Evolutionary conservation across 1,140 invertebrate genomes (phyloP).

Genomic region (Drosophila oshimai): DNA sequence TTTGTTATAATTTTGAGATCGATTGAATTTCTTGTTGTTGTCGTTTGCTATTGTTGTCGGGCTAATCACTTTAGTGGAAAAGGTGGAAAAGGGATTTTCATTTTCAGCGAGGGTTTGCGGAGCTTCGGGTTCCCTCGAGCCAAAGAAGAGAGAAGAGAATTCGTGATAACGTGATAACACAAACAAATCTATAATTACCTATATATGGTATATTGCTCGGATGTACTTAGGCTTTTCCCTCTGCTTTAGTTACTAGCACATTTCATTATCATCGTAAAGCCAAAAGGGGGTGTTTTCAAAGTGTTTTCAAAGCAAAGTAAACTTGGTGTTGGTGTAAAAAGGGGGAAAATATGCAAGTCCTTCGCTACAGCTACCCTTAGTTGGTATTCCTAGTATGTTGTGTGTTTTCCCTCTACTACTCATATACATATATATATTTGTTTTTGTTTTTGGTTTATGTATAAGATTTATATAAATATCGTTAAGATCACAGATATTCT

Average conservation of each 20-base stretch:
- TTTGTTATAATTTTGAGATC: constrained; percentile 81
- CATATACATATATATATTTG: constrained; percentile 49
- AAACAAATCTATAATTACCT: constrained; percentile 17
- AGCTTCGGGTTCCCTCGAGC: constrained; percentile 9
- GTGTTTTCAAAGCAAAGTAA: constrained; percentile 70
- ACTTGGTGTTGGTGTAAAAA: constrained; percentile 18
- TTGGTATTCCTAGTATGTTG: constrained; percentile 28
- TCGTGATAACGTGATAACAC: constrained; percentile 14
- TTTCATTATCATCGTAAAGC: constrained; percentile 3
- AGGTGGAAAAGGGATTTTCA: constrained; percentile 1
- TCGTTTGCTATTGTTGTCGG: constrained; percentile 22
- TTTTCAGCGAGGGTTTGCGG: not conserved
- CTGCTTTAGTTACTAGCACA: not conserved
- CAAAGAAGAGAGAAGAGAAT: constrained; percentile 21
- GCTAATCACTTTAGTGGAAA: constrained; percentile 14
- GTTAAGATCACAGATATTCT: constrained; percentile 83
- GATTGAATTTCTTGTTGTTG: constrained; percentile 62
- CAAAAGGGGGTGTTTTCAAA: not conserved
- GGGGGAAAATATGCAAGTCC: not conserved
- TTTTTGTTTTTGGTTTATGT: constrained; percentile 40
- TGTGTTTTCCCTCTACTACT: constrained; percentile 41
- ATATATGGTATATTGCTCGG: not conserved
- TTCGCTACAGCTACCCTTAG: constrained; percentile 33
- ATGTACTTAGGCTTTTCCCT: not conserved
- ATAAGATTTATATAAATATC: constrained; percentile 75